Percentiles rank a stretch among this genome's conserved stretches.
phyloP scores from a whole-genome alignment of 2,797 vertebrate species.

The Brachymystax lenok region DNA sequence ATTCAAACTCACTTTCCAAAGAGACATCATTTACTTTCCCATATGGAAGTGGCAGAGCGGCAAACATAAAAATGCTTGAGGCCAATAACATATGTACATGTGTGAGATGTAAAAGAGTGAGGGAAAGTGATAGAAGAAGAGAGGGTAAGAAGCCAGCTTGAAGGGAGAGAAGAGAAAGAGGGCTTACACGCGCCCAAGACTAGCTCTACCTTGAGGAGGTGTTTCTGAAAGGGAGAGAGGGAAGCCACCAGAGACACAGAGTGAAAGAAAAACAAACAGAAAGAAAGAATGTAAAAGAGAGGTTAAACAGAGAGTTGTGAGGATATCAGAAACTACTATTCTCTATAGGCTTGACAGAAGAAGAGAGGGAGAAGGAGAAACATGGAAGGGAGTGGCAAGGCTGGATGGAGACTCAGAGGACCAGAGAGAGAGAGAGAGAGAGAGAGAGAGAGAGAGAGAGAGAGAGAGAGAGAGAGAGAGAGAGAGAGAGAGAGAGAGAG shows the following conservation, averaged over 20 bases:
- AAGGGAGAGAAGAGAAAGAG: constrained; percentile 3
- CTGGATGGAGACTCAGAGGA: background rate
- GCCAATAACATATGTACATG: background rate
- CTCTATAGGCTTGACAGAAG: background rate
- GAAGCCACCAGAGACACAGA: constrained; percentile 7
- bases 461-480: too few species aligned
- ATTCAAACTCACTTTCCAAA: constrained; percentile 1
- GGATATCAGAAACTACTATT: background rate
- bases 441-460: too few species aligned
- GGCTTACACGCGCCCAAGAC: constrained; percentile 23
- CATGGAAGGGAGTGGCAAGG: background rate
- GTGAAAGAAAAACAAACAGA: background rate
- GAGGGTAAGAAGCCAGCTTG: background rate
- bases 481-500: too few species aligned
- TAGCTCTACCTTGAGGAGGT: constrained; percentile 79
- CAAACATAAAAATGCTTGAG: background rate
- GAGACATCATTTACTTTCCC: background rate
- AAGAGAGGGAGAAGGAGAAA: constrained; percentile 12
- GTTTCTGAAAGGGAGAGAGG: constrained; percentile 50
- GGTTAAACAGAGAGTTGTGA: background rate
- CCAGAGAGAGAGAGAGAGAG: constrained; percentile 3
- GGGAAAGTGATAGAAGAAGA: background rate
- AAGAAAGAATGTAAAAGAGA: background rate
- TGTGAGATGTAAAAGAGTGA: background rate
- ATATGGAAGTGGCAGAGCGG: background rate